Conservation (phyloP, 2,888 invertebrate species). For the Oxystoma pomonae region DNA sequence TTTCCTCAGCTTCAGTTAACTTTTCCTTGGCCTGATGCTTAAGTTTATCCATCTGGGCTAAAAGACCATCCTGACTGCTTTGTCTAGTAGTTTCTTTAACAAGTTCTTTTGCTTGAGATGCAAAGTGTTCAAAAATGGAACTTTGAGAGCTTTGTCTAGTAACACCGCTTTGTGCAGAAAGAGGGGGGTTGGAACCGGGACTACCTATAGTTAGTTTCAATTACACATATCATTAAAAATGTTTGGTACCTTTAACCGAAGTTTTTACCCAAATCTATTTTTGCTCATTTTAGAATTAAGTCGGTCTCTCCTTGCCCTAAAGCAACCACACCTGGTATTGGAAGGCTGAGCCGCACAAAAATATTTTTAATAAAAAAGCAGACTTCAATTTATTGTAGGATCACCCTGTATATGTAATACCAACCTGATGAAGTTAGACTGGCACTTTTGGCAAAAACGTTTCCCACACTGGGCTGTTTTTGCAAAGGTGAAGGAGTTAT, state of each 20-base stretch:
- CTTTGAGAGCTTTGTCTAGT: slow-evolving; percentile 78
- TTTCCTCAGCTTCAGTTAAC: slow-evolving; percentile 66
- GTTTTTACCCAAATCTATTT: no score
- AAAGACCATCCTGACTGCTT: slow-evolving; percentile 82
- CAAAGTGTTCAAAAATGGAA: slow-evolving; percentile 82
- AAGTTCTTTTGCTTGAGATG: slow-evolving; percentile 83
- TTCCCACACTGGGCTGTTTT: slow-evolving; percentile 58
- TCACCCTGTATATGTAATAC: no score
- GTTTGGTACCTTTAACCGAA: no score
- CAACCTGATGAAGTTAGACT: slow-evolving; percentile 55
- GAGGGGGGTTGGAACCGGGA: slow-evolving; percentile 41
- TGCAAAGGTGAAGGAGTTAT: slow-evolving; percentile 53
- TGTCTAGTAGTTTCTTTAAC: slow-evolving; percentile 85
- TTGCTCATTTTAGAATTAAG: no score
- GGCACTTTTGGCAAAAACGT: slow-evolving; percentile 59
- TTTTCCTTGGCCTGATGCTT: slow-evolving; percentile 58
- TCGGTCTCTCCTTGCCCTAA: no score
- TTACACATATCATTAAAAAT: no score
- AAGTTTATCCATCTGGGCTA: slow-evolving; percentile 85
- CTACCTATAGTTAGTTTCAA: no score
- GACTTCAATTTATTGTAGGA: no score
- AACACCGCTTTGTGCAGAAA: slow-evolving; percentile 41
- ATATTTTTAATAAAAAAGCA: no score
- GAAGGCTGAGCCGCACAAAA: no score
- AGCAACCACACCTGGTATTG: no score